Evolutionary conservation across 2,888 invertebrate genomes (phyloP).

Genomic region (Zhuqinia jingwanae): DNA sequence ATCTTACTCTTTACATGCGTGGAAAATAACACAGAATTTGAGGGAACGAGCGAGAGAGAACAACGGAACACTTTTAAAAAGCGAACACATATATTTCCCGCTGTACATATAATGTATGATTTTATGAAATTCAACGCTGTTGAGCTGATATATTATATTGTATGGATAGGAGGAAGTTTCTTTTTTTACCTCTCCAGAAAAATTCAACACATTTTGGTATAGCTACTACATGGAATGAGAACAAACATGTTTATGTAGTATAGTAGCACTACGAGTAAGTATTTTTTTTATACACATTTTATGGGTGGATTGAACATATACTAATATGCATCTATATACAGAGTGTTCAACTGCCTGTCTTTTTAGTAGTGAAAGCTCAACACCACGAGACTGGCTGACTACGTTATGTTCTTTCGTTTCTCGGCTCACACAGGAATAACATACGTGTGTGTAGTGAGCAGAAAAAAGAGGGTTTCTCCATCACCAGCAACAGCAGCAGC

Average conservation of each 20-base stretch:
- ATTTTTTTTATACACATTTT: not conserved
- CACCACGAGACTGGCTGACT: constrained; percentile 12
- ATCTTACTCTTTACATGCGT: not conserved
- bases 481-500: not conserved
- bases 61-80: constrained; percentile 16
- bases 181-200: not conserved
- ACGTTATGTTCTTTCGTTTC: not conserved
- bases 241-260: no score
- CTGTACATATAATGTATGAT: no score
- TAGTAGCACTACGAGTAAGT: no score
- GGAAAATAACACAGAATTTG: not conserved
- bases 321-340: no score
- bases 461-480: not conserved
- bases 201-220: not conserved
- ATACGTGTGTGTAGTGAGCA: not conserved
- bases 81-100: not conserved
- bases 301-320: not conserved
- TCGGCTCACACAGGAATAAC: not conserved
- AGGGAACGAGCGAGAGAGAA: constrained; percentile 10
- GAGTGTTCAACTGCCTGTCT: constrained; percentile 16
- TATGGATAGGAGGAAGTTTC: not conserved
- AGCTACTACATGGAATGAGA: not conserved
- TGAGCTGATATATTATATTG: not conserved
- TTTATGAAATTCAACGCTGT: constrained; percentile 15
- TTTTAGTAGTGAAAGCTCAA: constrained; percentile 3